Percentiles rank a stretch among this genome's conserved stretches.
Conservation (phyloP, 2,113 vertebrate genomes). For the Varanus komodoensis region DNA sequence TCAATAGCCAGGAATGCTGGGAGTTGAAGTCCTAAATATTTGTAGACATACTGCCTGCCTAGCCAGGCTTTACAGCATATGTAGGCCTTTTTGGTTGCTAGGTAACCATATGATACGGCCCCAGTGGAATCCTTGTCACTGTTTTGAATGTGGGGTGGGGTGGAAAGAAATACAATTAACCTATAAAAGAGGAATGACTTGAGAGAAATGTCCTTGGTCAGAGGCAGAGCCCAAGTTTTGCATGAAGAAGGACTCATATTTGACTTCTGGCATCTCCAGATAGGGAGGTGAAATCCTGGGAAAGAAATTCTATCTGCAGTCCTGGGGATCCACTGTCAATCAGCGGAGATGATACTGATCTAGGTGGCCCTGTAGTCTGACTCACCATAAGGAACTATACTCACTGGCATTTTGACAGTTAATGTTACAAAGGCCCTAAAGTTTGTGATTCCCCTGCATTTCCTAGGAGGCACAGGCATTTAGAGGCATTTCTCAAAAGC, state of each 20-base stretch:
- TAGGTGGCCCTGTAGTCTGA: not conserved
- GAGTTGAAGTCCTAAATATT: no score
- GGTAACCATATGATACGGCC: not conserved
- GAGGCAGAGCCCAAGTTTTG: not conserved
- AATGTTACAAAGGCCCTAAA: not conserved
- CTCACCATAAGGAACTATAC: not conserved
- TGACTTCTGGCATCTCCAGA: not conserved
- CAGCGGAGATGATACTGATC: not conserved
- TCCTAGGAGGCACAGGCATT: not conserved
- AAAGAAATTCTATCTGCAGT: not conserved
- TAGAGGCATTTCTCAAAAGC: not conserved
- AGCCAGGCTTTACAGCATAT: not conserved
- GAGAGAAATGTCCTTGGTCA: not conserved
- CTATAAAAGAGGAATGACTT: not conserved
- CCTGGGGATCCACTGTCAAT: not conserved
- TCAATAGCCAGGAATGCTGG: no score
- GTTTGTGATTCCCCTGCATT: not conserved
- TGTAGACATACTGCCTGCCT: no score
- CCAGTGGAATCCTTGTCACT: not conserved
- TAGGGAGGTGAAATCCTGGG: not conserved
- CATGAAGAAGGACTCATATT: not conserved
- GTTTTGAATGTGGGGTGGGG: not conserved
- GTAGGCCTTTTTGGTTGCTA: not conserved
- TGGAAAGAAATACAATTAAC: not conserved
- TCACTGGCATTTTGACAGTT: not conserved